Conservation (phyloP, 1,140 invertebrate genomes). For the Prorops nasuta region DNA sequence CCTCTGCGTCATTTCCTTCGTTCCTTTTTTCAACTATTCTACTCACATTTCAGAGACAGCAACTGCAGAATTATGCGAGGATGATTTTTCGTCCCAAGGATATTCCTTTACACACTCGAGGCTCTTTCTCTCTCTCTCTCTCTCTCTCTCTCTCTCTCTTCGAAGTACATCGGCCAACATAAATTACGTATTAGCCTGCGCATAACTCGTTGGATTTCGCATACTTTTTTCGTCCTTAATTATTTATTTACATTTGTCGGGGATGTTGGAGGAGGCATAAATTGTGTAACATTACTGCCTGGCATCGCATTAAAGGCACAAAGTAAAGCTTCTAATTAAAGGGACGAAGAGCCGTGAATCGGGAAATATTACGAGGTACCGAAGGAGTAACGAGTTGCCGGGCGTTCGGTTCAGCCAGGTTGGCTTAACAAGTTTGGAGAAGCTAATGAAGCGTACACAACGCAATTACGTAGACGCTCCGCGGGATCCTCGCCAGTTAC, state of each 20-base stretch:
- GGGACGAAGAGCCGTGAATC: conserved; percentile 18
- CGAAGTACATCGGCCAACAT: too few species aligned
- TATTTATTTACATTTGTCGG: too few species aligned
- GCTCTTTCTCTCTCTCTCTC: neutral
- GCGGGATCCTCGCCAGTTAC: neutral
- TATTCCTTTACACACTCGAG: conserved; percentile 1
- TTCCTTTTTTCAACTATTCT: too few species aligned
- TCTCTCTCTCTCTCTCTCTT: too few species aligned
- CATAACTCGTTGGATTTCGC: too few species aligned
- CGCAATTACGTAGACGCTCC: conserved; percentile 25
- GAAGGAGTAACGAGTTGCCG: conserved; percentile 29
- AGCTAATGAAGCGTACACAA: conserved; percentile 27
- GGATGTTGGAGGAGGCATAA: conserved; percentile 26
- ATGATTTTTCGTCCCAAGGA: too few species aligned
- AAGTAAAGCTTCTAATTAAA: neutral
- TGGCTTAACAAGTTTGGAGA: neutral
- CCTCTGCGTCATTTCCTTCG: too few species aligned
- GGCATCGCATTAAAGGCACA: conserved; percentile 28
- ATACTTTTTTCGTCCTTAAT: too few species aligned
- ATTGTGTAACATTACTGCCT: conserved; percentile 31
- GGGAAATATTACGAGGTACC: conserved; percentile 29
- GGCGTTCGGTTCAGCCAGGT: too few species aligned
- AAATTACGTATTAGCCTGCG: too few species aligned
- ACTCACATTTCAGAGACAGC: too few species aligned
- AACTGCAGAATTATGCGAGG: too few species aligned